Evolutionary conservation across 2,797 vertebrate genomes (phyloP).

Genomic region (Stomatorhinus walkeri): DNA sequence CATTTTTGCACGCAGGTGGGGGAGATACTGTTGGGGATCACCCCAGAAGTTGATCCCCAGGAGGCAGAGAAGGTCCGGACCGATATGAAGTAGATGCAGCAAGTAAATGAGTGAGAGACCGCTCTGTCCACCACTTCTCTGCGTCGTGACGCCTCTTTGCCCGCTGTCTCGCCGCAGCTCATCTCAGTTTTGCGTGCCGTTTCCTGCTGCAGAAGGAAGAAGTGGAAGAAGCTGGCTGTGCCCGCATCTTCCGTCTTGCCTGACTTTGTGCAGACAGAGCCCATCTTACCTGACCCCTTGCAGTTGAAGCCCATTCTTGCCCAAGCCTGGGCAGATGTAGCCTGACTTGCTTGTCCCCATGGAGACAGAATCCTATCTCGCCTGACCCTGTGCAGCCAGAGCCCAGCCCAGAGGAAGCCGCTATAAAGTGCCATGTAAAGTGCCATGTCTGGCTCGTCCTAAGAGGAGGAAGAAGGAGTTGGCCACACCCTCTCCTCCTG

Average conservation of each 20-base stretch:
- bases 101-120: neutral
- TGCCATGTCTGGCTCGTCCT: neutral
- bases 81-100: neutral
- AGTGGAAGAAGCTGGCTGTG: neutral
- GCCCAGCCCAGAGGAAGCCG: neutral
- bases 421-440: too few relatives aligned
- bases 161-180: neutral
- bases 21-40: neutral
- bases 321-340: neutral
- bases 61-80: neutral
- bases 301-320: neutral
- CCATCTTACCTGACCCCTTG: neutral
- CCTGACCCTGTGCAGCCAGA: neutral
- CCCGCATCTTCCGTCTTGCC: neutral
- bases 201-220: neutral
- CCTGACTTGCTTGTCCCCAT: neutral
- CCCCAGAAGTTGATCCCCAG: neutral
- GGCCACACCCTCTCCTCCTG: neutral
- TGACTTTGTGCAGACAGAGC: neutral
- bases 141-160: neutral
- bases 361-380: neutral
- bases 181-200: neutral
- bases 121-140: neutral
- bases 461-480: neutral
- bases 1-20: neutral